These are phyloP conservation scores for Psittacara wagleri DNA, from an alignment of 2,113 vertebrate species.

Conservation along the genomic window DNA sequence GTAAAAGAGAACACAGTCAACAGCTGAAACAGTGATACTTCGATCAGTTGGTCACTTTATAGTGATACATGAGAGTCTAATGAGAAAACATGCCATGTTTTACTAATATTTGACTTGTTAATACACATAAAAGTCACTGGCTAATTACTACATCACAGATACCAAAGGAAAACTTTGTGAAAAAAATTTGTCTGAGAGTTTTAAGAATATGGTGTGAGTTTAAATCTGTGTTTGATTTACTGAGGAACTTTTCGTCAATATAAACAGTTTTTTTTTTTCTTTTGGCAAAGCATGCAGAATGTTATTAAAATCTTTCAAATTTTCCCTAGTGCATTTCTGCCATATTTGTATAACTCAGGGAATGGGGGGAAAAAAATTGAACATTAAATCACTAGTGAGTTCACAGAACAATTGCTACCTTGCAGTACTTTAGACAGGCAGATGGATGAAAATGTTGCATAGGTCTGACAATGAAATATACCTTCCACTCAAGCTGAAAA, in stretches of 20 bases:
- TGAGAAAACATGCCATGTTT: not conserved
- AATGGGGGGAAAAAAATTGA: not conserved
- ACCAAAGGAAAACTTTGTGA: not conserved
- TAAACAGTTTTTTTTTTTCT: not conserved
- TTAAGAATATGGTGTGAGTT: not conserved
- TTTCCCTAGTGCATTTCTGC: not conserved
- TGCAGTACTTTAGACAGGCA: not conserved
- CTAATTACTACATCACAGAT: not conserved
- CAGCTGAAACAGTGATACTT: not conserved
- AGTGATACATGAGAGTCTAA: not conserved
- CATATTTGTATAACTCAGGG: not conserved
- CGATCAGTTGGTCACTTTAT: rapidly evolving
- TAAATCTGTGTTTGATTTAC: not conserved
- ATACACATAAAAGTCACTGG: not conserved
- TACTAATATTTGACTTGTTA: not conserved
- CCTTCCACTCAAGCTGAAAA: constrained; percentile 6
- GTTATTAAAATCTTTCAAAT: not conserved
- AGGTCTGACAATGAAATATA: constrained; percentile 30
- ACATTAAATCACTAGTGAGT: not conserved
- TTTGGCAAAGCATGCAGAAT: not conserved
- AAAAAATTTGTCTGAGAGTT: not conserved
- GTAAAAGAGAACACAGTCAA: not conserved
- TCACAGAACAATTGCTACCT: not conserved
- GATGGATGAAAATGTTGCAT: constrained; percentile 27
- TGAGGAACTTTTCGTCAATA: not conserved